A percentile compares a stretch with the other conserved stretches of the same genome.
Conservation (phyloP, 2,888 invertebrate species). For the Xestoiulus laeticollis region DNA sequence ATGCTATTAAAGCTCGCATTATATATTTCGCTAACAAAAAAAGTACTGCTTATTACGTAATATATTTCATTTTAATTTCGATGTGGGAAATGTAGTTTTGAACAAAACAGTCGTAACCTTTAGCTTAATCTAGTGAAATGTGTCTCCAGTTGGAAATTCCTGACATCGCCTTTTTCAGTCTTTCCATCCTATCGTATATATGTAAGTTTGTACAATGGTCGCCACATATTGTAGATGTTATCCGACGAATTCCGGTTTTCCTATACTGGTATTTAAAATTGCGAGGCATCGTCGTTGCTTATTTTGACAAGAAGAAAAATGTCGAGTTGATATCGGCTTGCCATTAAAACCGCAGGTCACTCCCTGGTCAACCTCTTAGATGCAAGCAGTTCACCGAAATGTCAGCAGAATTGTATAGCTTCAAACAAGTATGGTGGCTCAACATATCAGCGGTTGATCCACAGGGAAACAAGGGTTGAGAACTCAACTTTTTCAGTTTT, state of each 20-base stretch:
- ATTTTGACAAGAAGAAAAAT: conserved; percentile 20
- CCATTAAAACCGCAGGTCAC: conserved; percentile 26
- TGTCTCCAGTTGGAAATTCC: background rate
- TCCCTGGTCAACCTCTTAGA: background rate
- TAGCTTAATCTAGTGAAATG: too few species aligned
- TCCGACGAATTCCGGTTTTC: background rate
- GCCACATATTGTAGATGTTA: background rate
- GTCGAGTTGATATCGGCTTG: conserved; percentile 20
- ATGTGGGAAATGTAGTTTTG: too few species aligned
- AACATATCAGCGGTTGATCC: background rate
- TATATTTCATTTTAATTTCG: too few species aligned
- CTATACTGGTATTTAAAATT: background rate
- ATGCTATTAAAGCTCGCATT: too few species aligned
- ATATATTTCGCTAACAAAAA: too few species aligned
- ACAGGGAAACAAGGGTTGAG: background rate
- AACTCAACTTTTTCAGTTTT: background rate
- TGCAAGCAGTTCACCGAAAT: conserved; percentile 1
- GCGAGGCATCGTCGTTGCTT: background rate
- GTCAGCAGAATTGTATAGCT: background rate
- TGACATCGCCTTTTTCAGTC: background rate
- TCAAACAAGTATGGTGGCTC: background rate
- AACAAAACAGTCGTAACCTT: background rate
- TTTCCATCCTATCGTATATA: background rate
- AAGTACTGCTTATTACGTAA: too few species aligned
- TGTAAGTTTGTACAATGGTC: background rate